These are phyloP conservation scores for Trissolcus basalis DNA, from an alignment of 1,140 invertebrate species.

Conservation along the genomic window DNA sequence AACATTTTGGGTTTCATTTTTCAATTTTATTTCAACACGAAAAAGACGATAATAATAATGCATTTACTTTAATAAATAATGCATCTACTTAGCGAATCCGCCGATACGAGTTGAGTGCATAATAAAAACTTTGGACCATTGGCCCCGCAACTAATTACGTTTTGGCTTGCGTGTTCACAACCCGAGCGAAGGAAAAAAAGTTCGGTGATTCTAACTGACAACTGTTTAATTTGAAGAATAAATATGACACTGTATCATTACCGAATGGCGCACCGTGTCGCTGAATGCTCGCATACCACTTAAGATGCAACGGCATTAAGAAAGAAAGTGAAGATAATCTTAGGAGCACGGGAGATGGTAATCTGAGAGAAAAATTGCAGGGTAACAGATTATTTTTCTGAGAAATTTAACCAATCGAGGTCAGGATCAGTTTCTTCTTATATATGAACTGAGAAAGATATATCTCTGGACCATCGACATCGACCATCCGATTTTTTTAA, in stretches of 20 bases:
- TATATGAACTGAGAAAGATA: too few relatives aligned
- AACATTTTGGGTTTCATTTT: not conserved
- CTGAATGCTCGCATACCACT: not conserved
- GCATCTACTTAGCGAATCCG: conserved; percentile 12
- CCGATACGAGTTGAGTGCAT: not conserved
- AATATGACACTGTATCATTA: conserved; percentile 11
- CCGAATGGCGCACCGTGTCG: not conserved
- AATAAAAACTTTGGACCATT: not conserved
- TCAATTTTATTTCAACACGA: not conserved
- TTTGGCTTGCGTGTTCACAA: conserved; percentile 4
- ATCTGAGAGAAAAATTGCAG: conserved; percentile 37
- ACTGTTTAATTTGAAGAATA: conserved; percentile 4
- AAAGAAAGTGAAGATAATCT: conserved; percentile 21
- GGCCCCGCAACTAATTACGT: conserved; percentile 12
- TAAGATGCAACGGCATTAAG: not conserved
- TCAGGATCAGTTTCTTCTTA: too few relatives aligned
- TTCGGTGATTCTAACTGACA: not conserved
- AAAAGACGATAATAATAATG: not conserved
- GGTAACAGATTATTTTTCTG: conserved; percentile 10
- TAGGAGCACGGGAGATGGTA: conserved; percentile 7
- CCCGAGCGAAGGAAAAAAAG: not conserved
- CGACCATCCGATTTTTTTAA: too few relatives aligned
- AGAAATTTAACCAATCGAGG: conserved; percentile 8
- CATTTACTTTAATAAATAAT: conserved; percentile 19
- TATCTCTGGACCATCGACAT: too few relatives aligned